A percentile compares a stretch with the other conserved stretches of the same genome.
These are phyloP conservation scores for Protonemura montana DNA, from an alignment of 2,888 invertebrate genomes.

Conservation along the genomic window DNA sequence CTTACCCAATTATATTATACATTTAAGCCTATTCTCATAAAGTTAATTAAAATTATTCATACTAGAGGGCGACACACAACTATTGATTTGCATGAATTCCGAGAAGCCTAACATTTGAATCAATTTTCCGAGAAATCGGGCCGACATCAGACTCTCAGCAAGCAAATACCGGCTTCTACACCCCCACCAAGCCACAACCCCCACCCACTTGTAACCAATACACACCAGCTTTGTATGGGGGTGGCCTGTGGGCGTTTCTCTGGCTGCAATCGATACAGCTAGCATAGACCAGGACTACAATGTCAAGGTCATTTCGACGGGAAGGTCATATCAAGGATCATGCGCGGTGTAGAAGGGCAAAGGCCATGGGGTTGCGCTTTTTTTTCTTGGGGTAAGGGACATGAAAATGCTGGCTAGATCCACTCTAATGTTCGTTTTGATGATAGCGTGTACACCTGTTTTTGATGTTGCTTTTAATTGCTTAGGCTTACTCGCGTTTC, in stretches of 20 bases:
- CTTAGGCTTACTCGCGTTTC: too few species aligned
- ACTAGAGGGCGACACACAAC: not conserved
- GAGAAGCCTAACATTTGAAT: not conserved
- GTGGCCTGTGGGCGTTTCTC: not conserved
- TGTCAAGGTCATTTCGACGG: constrained; percentile 25
- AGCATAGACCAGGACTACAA: not conserved
- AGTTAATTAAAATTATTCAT: too few species aligned
- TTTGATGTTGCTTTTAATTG: not conserved
- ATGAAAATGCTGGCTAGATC: not conserved
- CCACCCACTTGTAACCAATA: not conserved
- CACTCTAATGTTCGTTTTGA: not conserved
- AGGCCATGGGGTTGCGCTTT: not conserved
- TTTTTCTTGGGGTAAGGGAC: not conserved
- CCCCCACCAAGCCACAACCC: not conserved
- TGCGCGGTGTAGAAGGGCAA: not conserved
- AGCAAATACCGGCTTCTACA: not conserved
- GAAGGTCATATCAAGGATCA: constrained; percentile 1
- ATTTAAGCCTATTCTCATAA: too few species aligned
- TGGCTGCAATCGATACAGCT: constrained; percentile 7
- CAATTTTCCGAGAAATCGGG: not conserved
- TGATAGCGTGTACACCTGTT: not conserved
- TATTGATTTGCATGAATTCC: not conserved
- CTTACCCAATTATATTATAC: too few species aligned
- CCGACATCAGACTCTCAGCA: not conserved
- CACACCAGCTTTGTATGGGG: not conserved